These are phyloP conservation scores for Cryptoprocta ferox DNA, from an alignment of 2,797 vertebrate species.

Conservation along the genomic window DNA sequence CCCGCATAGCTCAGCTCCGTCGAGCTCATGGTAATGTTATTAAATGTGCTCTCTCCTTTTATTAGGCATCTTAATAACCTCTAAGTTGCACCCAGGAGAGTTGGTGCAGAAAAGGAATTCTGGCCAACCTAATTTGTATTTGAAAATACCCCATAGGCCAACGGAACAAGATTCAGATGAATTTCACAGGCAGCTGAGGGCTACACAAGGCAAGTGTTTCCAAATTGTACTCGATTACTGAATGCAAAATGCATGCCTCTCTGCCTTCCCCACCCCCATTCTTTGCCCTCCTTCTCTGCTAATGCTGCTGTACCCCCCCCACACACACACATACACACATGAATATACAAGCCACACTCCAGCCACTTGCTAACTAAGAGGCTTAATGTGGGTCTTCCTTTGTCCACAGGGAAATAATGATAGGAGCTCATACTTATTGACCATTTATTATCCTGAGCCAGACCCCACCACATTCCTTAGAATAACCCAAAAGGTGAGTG, in stretches of 20 bases:
- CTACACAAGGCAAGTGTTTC: slow-evolving; percentile 77
- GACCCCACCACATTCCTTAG: background rate
- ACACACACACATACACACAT: background rate
- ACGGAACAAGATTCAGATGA: slow-evolving; percentile 88
- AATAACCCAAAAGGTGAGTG: background rate
- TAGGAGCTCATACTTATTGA: background rate
- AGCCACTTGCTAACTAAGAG: background rate
- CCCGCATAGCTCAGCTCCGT: slow-evolving; percentile 78
- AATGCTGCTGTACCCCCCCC: background rate
- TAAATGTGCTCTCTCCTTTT: slow-evolving; percentile 90
- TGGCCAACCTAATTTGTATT: slow-evolving; percentile 89
- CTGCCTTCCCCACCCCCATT: background rate
- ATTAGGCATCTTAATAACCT: slow-evolving; percentile 90
- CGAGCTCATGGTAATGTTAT: slow-evolving; percentile 88
- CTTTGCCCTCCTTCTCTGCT: slow-evolving; percentile 37
- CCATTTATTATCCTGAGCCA: background rate
- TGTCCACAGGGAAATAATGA: background rate
- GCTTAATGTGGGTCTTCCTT: background rate
- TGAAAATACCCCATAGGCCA: slow-evolving; percentile 88
- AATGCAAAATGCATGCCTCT: slow-evolving; percentile 68
- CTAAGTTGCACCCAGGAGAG: slow-evolving; percentile 88
- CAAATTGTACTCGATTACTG: slow-evolving; percentile 68
- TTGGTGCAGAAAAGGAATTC: slow-evolving; percentile 87
- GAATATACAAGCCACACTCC: background rate
- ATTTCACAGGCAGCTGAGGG: slow-evolving; percentile 83